Conservation (phyloP, 2,113 vertebrate genomes). For the Puffinus mauretanicus region DNA sequence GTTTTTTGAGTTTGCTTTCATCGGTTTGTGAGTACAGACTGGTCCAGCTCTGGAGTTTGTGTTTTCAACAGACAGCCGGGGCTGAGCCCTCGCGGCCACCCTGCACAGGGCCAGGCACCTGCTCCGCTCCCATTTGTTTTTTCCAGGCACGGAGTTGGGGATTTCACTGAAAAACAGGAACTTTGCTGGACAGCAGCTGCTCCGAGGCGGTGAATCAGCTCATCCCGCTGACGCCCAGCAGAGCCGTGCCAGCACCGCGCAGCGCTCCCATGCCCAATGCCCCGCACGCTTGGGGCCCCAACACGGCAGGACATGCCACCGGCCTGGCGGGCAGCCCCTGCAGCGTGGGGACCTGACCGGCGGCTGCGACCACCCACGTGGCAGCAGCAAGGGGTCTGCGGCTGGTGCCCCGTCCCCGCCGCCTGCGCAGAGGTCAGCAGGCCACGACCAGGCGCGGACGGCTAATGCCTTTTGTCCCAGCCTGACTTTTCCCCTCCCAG, state of each 20-base stretch:
- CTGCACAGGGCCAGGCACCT: slow-evolving; percentile 21
- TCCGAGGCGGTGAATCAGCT: not conserved
- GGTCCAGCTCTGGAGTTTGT: not conserved
- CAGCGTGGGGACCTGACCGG: rapidly evolving
- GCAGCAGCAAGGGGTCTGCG: not conserved
- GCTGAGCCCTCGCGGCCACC: not conserved
- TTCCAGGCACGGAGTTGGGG: not conserved
- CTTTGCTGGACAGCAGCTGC: slow-evolving; percentile 45
- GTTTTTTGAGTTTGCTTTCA: not conserved
- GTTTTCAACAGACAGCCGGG: not conserved
- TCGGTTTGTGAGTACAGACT: rapidly evolving
- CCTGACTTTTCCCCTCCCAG: slow-evolving; percentile 49
- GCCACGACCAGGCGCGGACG: not conserved
- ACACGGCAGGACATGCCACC: not conserved
- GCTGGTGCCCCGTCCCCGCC: not conserved
- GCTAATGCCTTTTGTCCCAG: slow-evolving; percentile 54
- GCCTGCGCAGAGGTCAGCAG: not conserved
- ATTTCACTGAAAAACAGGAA: slow-evolving; percentile 57
- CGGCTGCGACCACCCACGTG: not conserved
- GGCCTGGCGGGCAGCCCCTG: rapidly evolving
- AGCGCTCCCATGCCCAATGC: not conserved
- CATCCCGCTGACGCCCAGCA: not conserved
- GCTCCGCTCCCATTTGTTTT: not conserved
- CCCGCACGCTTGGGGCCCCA: rapidly evolving
- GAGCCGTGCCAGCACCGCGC: rapidly evolving